phyloP scores from a whole-genome alignment of 2,888 invertebrate species.

The Andricus curvator region DNA sequence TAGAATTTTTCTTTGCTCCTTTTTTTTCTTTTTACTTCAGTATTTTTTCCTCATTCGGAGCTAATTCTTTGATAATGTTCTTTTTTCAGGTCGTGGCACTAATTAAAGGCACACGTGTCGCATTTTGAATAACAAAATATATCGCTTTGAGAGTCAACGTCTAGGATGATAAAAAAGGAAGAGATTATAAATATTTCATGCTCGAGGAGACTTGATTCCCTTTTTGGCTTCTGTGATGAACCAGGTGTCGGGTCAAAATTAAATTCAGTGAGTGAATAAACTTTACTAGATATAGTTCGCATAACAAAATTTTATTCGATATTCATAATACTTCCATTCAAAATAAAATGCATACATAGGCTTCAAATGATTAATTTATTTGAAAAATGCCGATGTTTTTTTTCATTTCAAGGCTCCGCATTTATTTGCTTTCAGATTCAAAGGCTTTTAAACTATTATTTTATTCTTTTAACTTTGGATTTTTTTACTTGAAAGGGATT shows the following conservation, averaged over 20 bases:
- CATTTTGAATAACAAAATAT: conserved; percentile 22
- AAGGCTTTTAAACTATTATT: no score
- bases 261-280: background rate
- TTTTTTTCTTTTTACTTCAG: background rate
- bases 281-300: background rate
- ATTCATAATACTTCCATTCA: no score
- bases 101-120: background rate
- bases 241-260: background rate
- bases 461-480: no score
- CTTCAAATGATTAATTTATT: no score
- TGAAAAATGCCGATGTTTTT: no score
- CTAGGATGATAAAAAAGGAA: conserved; percentile 12
- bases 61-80: background rate
- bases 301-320: background rate
- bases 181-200: conserved; percentile 15
- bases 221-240: conserved; percentile 12
- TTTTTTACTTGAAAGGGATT: no score
- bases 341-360: no score
- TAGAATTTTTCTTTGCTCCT: background rate
- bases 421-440: no score
- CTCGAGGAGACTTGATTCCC: conserved; percentile 4
- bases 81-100: conserved; percentile 24
- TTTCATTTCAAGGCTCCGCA: no score
- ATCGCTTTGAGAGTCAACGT: conserved; percentile 17
- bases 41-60: background rate